phyloP scores from a whole-genome alignment of 2,888 invertebrate genomes.

The Drosophila cognata region DNA sequence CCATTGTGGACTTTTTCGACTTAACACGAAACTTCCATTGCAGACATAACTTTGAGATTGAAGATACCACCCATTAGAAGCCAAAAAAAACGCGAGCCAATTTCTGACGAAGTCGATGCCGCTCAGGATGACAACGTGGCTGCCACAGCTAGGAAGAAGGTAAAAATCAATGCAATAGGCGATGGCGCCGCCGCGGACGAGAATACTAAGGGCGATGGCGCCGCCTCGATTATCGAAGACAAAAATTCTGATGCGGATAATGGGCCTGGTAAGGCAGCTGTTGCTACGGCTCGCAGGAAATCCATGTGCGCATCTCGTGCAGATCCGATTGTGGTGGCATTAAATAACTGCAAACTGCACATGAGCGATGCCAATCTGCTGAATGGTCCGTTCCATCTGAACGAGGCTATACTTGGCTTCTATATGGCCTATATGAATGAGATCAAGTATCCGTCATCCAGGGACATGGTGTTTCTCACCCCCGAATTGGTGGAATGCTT shows the following conservation, averaged over 20 bases:
- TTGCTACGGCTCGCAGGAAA: slow-evolving; percentile 37
- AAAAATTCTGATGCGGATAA: not conserved
- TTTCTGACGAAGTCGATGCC: no score
- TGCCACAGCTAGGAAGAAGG: no score
- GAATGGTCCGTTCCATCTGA: slow-evolving; percentile 92
- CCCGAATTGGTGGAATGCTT: slow-evolving; percentile 93
- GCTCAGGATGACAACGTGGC: no score
- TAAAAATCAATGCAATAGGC: no score
- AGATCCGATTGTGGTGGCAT: slow-evolving; percentile 89
- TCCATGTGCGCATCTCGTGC: slow-evolving; percentile 61
- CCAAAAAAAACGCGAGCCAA: no score
- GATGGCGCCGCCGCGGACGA: not conserved
- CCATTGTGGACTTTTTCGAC: no score
- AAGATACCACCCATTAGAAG: not conserved
- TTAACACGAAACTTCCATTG: no score
- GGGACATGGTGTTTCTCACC: slow-evolving; percentile 90
- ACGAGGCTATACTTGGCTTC: slow-evolving; percentile 93
- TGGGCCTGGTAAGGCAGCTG: not conserved
- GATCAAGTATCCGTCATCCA: slow-evolving; percentile 87
- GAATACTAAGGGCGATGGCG: slow-evolving; percentile 24
- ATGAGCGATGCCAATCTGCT: slow-evolving; percentile 92
- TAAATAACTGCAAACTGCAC: slow-evolving; percentile 86
- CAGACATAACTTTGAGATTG: not conserved
- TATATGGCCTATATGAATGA: slow-evolving; percentile 95
- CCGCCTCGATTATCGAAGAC: not conserved